Conservation (phyloP, 1,140 invertebrate species). For the Eurosta solidaginis region DNA sequence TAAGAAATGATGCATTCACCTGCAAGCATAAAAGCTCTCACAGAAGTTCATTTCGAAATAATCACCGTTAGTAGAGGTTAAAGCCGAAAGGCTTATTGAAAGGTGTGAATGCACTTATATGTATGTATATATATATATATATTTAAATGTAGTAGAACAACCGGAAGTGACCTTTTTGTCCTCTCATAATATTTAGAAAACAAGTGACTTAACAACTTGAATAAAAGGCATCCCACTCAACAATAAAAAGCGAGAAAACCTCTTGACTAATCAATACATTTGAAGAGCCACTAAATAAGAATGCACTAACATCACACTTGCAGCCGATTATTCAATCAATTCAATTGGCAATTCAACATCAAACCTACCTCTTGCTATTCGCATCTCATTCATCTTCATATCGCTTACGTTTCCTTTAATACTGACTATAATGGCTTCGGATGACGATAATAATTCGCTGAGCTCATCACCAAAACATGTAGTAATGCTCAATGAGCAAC, state of each 20-base stretch:
- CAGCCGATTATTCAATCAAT: background rate
- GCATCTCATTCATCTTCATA: no score
- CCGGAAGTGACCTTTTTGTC: slow-evolving; percentile 6
- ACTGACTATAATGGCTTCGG: slow-evolving; percentile 31
- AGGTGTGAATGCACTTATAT: background rate
- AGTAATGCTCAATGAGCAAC: background rate
- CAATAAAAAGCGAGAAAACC: no score
- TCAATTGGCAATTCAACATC: background rate
- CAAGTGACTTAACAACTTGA: slow-evolving; percentile 1
- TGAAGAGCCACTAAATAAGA: background rate
- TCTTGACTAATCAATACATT: no score
- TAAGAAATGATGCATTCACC: background rate
- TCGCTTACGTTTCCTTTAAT: no score
- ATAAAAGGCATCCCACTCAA: background rate
- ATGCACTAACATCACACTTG: background rate
- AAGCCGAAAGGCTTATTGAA: background rate
- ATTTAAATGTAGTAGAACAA: background rate
- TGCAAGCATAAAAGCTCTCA: background rate
- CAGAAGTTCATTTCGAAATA: no score
- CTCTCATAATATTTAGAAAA: background rate
- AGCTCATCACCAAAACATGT: background rate
- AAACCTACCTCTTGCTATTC: no score
- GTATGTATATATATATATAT: background rate
- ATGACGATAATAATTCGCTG: slow-evolving; percentile 31
- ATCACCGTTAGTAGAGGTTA: background rate